Base-by-base conservation (phyloP, 2,888 invertebrate genomes). In the Cephus nigrinus region DNA sequence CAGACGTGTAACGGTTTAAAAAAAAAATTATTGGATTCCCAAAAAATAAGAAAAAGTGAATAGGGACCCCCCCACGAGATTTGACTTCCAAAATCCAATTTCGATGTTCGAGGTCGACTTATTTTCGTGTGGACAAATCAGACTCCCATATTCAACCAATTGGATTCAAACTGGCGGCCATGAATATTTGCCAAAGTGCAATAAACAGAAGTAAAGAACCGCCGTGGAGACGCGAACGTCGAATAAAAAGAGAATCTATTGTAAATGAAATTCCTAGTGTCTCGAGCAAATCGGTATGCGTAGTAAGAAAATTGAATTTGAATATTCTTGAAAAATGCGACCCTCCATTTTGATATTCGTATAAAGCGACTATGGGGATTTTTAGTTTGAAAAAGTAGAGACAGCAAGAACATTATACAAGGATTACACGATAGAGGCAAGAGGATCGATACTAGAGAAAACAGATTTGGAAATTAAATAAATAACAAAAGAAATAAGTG, bases 401-500 rank as follows among this genome's bases (percentile, higher is more conserved):
- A 55, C 55, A 55, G 23, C 5, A 55, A 9, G 23, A 55, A 55
- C 55, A 23, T 15, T 55, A 9, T 9, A 9, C 23, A 55, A 23
- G 5, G 55, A 55, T 55, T 23, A 55, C 55, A 23, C 23, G 9
- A 23, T 55, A 23, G 15, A 23, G 2, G 9, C 55, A 55, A 55
- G 9, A 23, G 23, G 23, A 55, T 55, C 55, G 23, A 15, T 55
- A 55, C 55, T 23, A 5, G n/a, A 36, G n/a, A 40, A 11, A 68
- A 73, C 36, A 74, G 34, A 74, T 23, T n/a, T 55, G 55, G 9
- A 36, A 12, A 76, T 12, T 23, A 36, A 30, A 73, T 55, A 36
- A 68, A 15, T 12, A 36, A 76, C 4, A 32, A 69, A 30, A 68
- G 9, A 69, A 69, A 74, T 74, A 75, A 80, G 32, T 76, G 74